phyloP scores from a whole-genome alignment of 2,113 vertebrate genomes.

The Cyphomyrus discorhynchus region DNA sequence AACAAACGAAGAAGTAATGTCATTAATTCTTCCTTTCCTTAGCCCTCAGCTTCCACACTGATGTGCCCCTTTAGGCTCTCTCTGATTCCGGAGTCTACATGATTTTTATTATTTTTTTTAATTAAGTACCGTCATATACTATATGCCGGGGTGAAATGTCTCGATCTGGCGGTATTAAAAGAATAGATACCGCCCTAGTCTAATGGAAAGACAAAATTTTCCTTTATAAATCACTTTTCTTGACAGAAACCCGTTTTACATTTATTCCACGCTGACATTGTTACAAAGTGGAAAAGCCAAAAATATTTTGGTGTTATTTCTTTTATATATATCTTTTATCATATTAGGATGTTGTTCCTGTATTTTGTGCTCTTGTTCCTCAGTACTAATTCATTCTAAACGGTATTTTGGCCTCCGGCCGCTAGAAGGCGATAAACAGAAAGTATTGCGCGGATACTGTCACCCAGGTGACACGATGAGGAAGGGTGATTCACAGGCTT shows the following conservation, averaged over 20 bases:
- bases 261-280: background rate
- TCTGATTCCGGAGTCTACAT: background rate
- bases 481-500: slow-evolving; percentile 28
- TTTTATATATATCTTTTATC: background rate
- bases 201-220: background rate
- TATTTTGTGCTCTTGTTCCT: background rate
- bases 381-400: background rate
- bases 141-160: background rate
- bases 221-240: background rate
- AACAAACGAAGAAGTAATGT: background rate
- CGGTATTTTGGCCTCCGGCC: slow-evolving; percentile 18
- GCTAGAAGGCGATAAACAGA: slow-evolving; percentile 31
- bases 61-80: background rate
- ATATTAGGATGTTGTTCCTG: background rate
- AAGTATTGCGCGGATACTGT: no score
- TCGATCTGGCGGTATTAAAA: background rate
- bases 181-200: background rate
- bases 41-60: background rate
- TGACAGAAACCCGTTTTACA: background rate
- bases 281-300: background rate
- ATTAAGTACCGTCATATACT: background rate
- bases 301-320: background rate
- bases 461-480: slow-evolving; percentile 5
- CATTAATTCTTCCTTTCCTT: background rate
- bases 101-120: background rate